phyloP scores from a whole-genome alignment of 2,888 invertebrate genomes.

The Leucania comma region DNA sequence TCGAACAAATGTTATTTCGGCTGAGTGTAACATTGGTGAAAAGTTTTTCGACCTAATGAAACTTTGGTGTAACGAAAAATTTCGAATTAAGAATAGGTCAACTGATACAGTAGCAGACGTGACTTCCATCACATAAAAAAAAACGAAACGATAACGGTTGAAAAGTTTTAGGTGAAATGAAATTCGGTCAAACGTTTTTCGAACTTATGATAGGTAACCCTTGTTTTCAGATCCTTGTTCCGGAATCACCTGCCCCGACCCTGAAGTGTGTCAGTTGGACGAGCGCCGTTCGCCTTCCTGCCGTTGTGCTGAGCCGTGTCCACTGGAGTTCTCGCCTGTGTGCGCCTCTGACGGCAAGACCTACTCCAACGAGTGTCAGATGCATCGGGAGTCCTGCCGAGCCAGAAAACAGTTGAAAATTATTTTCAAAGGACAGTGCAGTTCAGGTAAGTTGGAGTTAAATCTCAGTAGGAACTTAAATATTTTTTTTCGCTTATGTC shows the following conservation, averaged over 20 bases:
- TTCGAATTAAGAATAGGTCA: too few species aligned
- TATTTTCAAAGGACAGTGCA: conserved; percentile 96
- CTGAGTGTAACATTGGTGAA: too few species aligned
- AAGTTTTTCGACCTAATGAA: too few species aligned
- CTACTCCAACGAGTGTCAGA: conserved; percentile 96
- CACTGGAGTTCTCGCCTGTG: conserved; percentile 94
- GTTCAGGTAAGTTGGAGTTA: conserved; percentile 91
- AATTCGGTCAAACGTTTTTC: too few species aligned
- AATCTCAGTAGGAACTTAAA: not conserved
- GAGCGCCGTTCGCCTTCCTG: conserved; percentile 94
- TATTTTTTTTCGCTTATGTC: not conserved
- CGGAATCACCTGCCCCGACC: conserved; percentile 94
- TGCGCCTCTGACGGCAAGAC: conserved; percentile 96
- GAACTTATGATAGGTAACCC: too few species aligned
- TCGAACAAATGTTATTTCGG: too few species aligned
- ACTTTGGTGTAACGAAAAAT: too few species aligned
- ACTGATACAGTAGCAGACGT: too few species aligned
- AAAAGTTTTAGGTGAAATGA: too few species aligned
- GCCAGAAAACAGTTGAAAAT: conserved; percentile 94
- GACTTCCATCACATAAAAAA: too few species aligned
- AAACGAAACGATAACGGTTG: too few species aligned
- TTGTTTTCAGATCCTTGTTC: conserved; percentile 95
- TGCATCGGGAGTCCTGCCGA: conserved; percentile 95
- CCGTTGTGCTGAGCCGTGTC: conserved; percentile 95
- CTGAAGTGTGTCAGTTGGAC: conserved; percentile 96